Evolutionary conservation across 1,140 invertebrate genomes (phyloP).

Genomic region (Drosophila elegans): DNA sequence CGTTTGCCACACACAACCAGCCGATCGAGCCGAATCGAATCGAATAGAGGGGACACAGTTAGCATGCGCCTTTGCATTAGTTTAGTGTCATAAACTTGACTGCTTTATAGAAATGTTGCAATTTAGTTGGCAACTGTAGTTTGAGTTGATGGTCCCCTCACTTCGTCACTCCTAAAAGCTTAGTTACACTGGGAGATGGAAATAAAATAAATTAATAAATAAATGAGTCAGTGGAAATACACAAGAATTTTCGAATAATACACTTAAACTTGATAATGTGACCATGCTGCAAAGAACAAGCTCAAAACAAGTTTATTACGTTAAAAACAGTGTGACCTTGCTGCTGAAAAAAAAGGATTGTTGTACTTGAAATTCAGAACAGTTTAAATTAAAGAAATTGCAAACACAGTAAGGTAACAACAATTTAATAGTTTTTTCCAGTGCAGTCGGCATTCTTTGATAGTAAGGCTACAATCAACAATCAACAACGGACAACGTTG

Average conservation of each 20-base stretch:
- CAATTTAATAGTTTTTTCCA: not conserved
- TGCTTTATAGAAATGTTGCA: conserved; percentile 71
- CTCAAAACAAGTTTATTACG: not conserved
- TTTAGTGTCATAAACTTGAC: conserved; percentile 70
- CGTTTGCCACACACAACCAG: conserved; percentile 40
- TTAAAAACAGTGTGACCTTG: not conserved
- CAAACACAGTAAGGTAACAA: too few species aligned
- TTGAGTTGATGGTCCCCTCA: conserved; percentile 9
- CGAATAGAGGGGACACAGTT: conserved; percentile 41
- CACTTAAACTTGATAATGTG: too few species aligned
- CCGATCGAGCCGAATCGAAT: conserved; percentile 13
- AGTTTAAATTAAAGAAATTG: not conserved
- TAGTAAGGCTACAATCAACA: conserved; percentile 37
- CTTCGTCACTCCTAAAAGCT: not conserved
- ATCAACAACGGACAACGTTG: conserved; percentile 44
- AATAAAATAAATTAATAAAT: too few species aligned
- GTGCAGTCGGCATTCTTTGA: conserved; percentile 62
- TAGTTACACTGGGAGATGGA: not conserved
- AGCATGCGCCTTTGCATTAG: conserved; percentile 63
- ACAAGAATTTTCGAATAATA: not conserved
- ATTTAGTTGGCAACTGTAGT: conserved; percentile 52
- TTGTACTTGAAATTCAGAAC: too few species aligned
- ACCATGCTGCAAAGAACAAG: not conserved
- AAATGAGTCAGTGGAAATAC: not conserved
- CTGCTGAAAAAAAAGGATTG: too few species aligned